Base-by-base conservation (phyloP, 2,888 invertebrate genomes). In the Hoplodrina ambigua region DNA sequence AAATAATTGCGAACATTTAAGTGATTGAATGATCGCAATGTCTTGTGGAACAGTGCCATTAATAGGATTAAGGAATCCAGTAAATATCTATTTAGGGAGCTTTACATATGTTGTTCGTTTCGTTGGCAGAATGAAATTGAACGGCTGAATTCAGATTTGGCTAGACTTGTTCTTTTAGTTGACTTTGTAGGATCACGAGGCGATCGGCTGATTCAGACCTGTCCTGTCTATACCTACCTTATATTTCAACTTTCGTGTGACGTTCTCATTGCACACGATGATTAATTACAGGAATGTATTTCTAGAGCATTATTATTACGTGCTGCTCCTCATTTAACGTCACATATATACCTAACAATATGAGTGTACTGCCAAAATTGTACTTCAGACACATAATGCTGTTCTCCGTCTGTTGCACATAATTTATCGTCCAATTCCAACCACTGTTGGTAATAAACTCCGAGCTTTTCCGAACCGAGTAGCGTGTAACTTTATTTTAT, bases 351-450 rank as follows among this genome's bases (percentile, higher is more conserved):
- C 4, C 11, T 69, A 52, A 62, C 20, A 44, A 46, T 44, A 63
- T 60, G 64, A 65, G 8, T 46, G n/a, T 46, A 17, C 19, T 66
- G 78, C 65, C 69, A 78, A 80, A 53, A 58, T 20, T 50, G 4
- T 30, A 25, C 10, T 55, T 20, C 13, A 15, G 19, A 55, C 41
- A 62, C 44, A 13, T 56, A 49, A 37, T 57, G 52, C 41, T 49
- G 6, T 15, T 33, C 13, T 30, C 41, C 11, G 33, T 46, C 19
- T 60, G 19, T 13, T 46, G 7, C 15, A 17, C 15, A 41, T 61
- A 17, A 61, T 69, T 46, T 56, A 49, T 75, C 37, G 54, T 50
- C 46, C 19, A 19, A 44, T 58, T 46, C 30, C n/a, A 25, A 19
- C 30, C 8, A 46, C 15, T 5, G 4, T 41, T 66, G 49, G n/a